Conservation (phyloP, 2,797 vertebrate species). For the Astyanax mexicanus region DNA sequence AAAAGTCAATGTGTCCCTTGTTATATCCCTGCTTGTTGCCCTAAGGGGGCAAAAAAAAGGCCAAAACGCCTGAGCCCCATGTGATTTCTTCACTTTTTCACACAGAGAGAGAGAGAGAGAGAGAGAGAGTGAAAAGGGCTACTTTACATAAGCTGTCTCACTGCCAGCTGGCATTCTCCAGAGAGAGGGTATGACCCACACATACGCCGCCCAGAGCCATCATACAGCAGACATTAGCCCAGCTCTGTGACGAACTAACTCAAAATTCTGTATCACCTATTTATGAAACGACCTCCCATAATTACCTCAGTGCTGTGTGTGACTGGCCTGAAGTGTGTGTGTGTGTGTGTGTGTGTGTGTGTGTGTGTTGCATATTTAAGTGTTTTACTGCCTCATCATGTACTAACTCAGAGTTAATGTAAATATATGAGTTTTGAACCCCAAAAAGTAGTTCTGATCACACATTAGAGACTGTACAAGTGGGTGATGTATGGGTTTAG, state of each 20-base stretch:
- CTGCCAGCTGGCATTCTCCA: conserved; percentile 31
- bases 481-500: too few relatives aligned
- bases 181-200: conserved; percentile 48
- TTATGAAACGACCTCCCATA: neutral
- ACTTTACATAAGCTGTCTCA: conserved; percentile 34
- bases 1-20: too few relatives aligned
- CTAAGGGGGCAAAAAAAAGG: conserved; percentile 4
- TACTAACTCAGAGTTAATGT: neutral
- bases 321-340: neutral
- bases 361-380: too few relatives aligned
- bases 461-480: too few relatives aligned
- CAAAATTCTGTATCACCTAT: neutral
- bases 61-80: neutral
- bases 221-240: neutral
- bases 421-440: neutral
- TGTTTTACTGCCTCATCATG: too few relatives aligned
- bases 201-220: conserved; percentile 23
- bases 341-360: too few relatives aligned
- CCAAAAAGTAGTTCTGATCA: too few relatives aligned
- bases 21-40: neutral
- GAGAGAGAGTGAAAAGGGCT: too few relatives aligned
- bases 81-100: conserved; percentile 48
- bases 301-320: neutral
- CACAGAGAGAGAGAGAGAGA: neutral
- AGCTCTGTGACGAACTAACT: neutral